Conservation (phyloP, 2,888 invertebrate species). For the Vanessa cardui region DNA sequence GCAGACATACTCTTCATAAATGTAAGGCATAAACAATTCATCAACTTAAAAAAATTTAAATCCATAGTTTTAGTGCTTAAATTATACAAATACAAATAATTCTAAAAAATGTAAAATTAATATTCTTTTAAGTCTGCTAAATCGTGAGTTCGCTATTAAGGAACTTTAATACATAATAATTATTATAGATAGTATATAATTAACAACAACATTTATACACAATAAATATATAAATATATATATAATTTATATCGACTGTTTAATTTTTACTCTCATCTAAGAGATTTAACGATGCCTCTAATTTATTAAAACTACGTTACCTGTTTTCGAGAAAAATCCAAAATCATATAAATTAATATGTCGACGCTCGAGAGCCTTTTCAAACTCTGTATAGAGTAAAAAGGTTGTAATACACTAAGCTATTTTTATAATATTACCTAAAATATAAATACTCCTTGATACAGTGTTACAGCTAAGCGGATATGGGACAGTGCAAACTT, state of each 20-base stretch:
- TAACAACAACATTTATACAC: constrained; percentile 72
- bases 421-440: constrained; percentile 21
- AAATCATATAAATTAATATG: constrained; percentile 25
- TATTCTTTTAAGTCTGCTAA: constrained; percentile 49
- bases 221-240: constrained; percentile 49
- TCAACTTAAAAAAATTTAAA: not conserved
- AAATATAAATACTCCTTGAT: constrained; percentile 30
- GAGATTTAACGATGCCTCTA: constrained; percentile 32
- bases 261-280: constrained; percentile 46
- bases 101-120: no score
- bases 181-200: constrained; percentile 54
- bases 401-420: constrained; percentile 28
- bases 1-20: constrained; percentile 46
- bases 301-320: constrained; percentile 50
- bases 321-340: constrained; percentile 37
- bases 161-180: constrained; percentile 68
- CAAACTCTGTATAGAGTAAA: constrained; percentile 34
- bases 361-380: constrained; percentile 21
- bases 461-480: constrained; percentile 35
- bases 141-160: constrained; percentile 56
- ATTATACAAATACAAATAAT: no score
- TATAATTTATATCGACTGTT: constrained; percentile 50
- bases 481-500: constrained; percentile 35
- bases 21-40: not conserved
- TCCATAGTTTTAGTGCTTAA: no score